These are phyloP conservation scores for Drosophila quinaria DNA, from an alignment of 2,888 invertebrate species.

Conservation along the genomic window DNA sequence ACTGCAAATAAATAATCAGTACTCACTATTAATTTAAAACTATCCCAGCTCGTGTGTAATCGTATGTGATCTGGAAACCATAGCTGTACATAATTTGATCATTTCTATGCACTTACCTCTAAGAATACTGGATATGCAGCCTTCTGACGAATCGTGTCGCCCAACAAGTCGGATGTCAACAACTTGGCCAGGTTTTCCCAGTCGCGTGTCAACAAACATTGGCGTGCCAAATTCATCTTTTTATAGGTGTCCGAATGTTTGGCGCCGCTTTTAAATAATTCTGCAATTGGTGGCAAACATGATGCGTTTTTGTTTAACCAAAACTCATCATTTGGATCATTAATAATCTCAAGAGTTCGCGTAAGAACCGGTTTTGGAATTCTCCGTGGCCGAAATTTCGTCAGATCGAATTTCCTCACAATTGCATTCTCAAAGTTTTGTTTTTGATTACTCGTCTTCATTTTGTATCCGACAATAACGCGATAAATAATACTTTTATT, in stretches of 20 bases:
- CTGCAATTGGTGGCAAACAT: conserved; percentile 51
- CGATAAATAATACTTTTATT: neutral
- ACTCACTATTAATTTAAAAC: neutral
- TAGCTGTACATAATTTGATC: neutral
- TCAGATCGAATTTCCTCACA: conserved; percentile 18
- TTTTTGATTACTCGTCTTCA: neutral
- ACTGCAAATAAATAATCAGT: conserved; percentile 18
- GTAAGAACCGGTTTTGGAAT: conserved; percentile 61
- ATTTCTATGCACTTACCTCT: conserved; percentile 52
- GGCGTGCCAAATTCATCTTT: conserved; percentile 61
- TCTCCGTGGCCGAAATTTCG: conserved; percentile 25
- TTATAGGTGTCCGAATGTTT: conserved; percentile 31
- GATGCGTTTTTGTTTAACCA: conserved; percentile 68
- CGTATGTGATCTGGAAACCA: neutral
- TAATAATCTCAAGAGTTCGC: conserved; percentile 53
- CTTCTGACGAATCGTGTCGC: conserved; percentile 21
- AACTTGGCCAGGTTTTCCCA: conserved; percentile 63
- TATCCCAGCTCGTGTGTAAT: no score
- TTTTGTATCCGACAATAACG: neutral
- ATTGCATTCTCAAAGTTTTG: conserved; percentile 1
- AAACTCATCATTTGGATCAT: conserved; percentile 51
- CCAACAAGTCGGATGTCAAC: conserved; percentile 48
- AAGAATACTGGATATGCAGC: conserved; percentile 56
- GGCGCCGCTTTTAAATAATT: conserved; percentile 3
- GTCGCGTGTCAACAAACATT: conserved; percentile 64